Evolutionary conservation across 2,113 vertebrate genomes (phyloP).

Genomic region (Corythornis cristatus): DNA sequence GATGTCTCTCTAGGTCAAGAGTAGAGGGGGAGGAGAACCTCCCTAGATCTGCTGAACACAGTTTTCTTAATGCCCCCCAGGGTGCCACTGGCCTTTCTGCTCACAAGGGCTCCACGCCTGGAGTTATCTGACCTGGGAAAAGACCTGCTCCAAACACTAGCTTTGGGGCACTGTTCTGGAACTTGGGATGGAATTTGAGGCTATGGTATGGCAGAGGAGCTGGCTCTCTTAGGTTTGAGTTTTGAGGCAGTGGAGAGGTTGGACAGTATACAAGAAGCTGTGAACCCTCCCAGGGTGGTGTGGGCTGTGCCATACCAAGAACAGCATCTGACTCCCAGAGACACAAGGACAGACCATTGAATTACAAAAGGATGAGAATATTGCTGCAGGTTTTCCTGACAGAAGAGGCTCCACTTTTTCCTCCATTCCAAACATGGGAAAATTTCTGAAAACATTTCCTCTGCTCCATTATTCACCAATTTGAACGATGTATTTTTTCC

Average conservation of each 20-base stretch:
- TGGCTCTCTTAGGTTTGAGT: rapidly evolving
- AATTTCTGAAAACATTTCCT: not conserved
- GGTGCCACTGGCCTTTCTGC: too few relatives aligned
- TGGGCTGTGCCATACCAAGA: not conserved
- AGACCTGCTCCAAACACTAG: not conserved
- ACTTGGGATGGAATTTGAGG: not conserved
- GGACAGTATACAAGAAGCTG: not conserved
- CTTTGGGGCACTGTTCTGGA: not conserved
- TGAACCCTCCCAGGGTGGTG: not conserved
- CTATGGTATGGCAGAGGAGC: not conserved
- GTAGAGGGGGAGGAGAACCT: too few relatives aligned
- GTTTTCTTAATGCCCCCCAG: too few relatives aligned
- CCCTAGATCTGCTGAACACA: too few relatives aligned
- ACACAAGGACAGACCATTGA: not conserved
- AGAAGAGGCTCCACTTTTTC: not conserved
- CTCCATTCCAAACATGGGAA: not conserved
- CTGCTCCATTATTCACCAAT: not conserved
- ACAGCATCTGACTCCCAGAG: not conserved
- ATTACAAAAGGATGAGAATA: not conserved
- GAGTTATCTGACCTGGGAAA: not conserved
- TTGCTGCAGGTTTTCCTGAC: not conserved
- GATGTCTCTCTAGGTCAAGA: too few relatives aligned
- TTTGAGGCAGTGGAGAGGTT: not conserved
- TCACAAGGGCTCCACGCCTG: rapidly evolving
- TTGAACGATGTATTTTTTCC: not conserved